Conservation (phyloP, 1,140 invertebrate species). For the Drosophila ercepeae region DNA sequence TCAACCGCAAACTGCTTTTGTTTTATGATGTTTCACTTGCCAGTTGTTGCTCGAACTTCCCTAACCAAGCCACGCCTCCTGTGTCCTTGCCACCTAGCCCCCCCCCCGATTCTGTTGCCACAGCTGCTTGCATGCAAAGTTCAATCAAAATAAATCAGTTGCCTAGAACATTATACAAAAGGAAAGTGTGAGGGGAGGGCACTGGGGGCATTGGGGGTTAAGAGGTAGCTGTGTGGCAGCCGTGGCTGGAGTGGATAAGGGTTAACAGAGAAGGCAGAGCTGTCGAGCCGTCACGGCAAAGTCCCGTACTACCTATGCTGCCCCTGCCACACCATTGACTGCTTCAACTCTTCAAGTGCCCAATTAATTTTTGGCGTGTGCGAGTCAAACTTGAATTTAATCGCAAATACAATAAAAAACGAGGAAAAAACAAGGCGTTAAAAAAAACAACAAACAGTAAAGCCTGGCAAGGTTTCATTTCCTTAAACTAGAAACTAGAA, state of each 20-base stretch:
- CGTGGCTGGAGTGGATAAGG: slow-evolving; percentile 22
- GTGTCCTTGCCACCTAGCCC: background rate
- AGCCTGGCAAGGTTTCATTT: background rate
- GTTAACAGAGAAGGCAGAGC: slow-evolving; percentile 41
- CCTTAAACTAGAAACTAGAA: too few species aligned
- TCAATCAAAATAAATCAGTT: slow-evolving; percentile 81
- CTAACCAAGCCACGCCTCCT: background rate
- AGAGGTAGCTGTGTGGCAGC: background rate
- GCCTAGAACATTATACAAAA: slow-evolving; percentile 59
- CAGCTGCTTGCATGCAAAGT: slow-evolving; percentile 72
- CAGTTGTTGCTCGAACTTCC: slow-evolving; percentile 46
- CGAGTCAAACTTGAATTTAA: slow-evolving; percentile 59
- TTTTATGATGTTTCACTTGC: slow-evolving; percentile 57
- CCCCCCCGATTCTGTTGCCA: slow-evolving; percentile 15
- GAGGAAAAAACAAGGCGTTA: slow-evolving; percentile 15
- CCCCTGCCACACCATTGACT: background rate
- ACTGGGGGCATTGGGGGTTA: background rate
- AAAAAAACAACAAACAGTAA: slow-evolving; percentile 2
- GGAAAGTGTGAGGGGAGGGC: background rate
- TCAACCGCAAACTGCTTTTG: slow-evolving; percentile 62
- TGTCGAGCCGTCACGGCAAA: slow-evolving; percentile 51
- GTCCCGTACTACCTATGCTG: background rate
- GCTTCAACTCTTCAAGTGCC: slow-evolving; percentile 55
- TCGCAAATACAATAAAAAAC: slow-evolving; percentile 32
- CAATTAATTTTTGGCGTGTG: slow-evolving; percentile 63